Conservation (phyloP, 1,140 invertebrate genomes). For the Dreissena rostriformis region DNA sequence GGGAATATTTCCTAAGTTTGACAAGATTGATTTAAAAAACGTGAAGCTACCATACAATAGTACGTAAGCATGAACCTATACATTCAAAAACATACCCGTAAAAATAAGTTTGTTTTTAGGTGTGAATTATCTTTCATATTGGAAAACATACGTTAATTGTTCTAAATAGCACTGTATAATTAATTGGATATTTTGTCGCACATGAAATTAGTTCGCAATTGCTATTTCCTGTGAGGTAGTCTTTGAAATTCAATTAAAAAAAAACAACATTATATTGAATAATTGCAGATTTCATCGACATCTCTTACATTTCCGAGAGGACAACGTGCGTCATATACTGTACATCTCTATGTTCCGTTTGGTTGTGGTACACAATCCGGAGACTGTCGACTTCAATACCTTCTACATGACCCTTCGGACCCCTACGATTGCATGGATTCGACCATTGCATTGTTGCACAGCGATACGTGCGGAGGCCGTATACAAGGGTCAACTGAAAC, state of each 20-base stretch:
- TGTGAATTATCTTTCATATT: not conserved
- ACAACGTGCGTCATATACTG: not conserved
- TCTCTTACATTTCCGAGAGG: constrained; percentile 2
- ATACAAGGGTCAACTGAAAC: not conserved
- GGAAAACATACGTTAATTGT: not conserved
- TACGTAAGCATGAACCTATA: no score
- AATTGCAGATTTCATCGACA: constrained; percentile 28
- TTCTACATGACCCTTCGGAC: constrained; percentile 8
- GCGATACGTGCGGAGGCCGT: constrained; percentile 25
- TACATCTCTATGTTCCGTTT: constrained; percentile 20
- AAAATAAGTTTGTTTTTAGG: not conserved
- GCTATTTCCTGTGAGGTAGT: not conserved
- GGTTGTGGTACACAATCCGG: not conserved
- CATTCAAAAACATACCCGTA: not conserved
- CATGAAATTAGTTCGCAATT: not conserved
- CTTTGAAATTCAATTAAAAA: no score
- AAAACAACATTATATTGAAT: no score
- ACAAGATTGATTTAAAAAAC: no score
- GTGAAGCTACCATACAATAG: no score
- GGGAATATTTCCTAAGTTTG: no score
- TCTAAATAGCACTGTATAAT: no score
- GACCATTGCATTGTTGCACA: constrained; percentile 2
- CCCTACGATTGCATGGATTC: constrained; percentile 14
- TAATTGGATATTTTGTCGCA: not conserved
- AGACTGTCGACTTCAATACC: not conserved